These are phyloP conservation scores for Drosophila dives DNA, from an alignment of 2,888 invertebrate genomes.

Conservation along the genomic window DNA sequence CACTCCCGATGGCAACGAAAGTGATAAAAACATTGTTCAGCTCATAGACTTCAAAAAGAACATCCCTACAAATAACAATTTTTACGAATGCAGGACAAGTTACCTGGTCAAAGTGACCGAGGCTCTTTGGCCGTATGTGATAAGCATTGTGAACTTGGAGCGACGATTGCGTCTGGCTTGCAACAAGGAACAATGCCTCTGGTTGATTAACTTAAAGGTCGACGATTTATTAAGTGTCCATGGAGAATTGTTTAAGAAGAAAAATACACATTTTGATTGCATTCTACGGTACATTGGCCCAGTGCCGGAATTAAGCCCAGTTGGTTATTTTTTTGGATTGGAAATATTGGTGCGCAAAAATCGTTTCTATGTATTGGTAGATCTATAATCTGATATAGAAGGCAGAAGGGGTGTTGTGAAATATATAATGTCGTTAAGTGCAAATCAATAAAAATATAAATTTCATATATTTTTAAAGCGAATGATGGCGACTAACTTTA, in stretches of 20 bases:
- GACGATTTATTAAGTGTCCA: slow-evolving; percentile 84
- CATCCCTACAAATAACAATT: slow-evolving; percentile 70
- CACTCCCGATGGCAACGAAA: slow-evolving; percentile 35
- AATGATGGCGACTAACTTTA: neutral
- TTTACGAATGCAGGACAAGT: slow-evolving; percentile 74
- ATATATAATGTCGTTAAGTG: neutral
- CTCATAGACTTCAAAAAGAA: slow-evolving; percentile 72
- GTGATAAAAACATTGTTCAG: slow-evolving; percentile 69
- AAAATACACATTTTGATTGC: slow-evolving; percentile 67
- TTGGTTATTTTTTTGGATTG: slow-evolving; percentile 87
- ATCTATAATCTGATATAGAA: neutral
- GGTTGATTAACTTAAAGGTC: slow-evolving; percentile 77
- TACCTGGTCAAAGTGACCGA: slow-evolving; percentile 69
- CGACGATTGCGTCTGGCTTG: slow-evolving; percentile 86
- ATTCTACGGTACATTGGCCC: slow-evolving; percentile 86
- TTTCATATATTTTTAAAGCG: neutral
- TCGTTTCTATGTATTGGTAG: neutral
- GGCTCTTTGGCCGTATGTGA: slow-evolving; percentile 86
- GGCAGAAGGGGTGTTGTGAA: neutral
- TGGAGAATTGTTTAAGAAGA: slow-evolving; percentile 81
- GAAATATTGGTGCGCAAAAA: slow-evolving; percentile 86
- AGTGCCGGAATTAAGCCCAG: slow-evolving; percentile 86
- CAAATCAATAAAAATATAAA: neutral
- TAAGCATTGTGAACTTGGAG: slow-evolving; percentile 85
- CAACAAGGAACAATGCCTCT: slow-evolving; percentile 83